Evolutionary conservation across 2,797 vertebrate genomes (phyloP), one percentile per base, ranked within the genome.

Genomic region (Chiroxiphia lanceolata): DNA sequence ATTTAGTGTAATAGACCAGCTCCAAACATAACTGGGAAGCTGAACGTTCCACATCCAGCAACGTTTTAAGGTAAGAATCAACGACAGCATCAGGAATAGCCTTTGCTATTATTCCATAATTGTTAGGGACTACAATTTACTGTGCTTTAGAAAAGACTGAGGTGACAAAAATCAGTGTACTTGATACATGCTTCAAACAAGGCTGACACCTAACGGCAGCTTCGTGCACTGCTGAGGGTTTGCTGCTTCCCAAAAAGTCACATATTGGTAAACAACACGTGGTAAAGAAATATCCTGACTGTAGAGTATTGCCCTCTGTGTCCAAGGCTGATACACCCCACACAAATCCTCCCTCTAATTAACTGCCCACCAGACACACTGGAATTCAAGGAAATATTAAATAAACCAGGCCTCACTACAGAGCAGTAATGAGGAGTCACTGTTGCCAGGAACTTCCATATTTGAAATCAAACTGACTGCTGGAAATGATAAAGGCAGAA

Each of bases 151-250:
- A 75, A 61, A 36, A 1, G 71, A 21, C 34, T 0, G 20, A 47
- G 26, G 48, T 50, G 74, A 27, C 38, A 79, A 65, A 72, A 59
- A 19, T 5, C 27, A 18, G 2, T 1, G 44, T n/a, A 2, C 4
- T n/a, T 5, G 6, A 5, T 0, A 4, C 1, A 1, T 1, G 27
- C 11, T 12, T 27, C 31, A 4, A 9, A 6, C n/a, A 2, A 3
- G 45, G 18, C 53, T 97, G 96, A 91, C 96, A 95, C 47, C 96
- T 93, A 65, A 57, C 2, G 95, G 94, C 10, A 42, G 54, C 23
- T 27, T 4, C 17, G 11, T 0, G 6, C 7, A 26, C n/a, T 57
- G 48, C 70, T 11, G 22, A 5, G 17, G 2, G 31, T 42, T 40
- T 59, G 31, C 47, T 51, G 6, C 48, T 15, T 6, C 1, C 17